These are phyloP conservation scores for Linyphia triangularis DNA, from an alignment of 2,888 invertebrate species.

Conservation along the genomic window DNA sequence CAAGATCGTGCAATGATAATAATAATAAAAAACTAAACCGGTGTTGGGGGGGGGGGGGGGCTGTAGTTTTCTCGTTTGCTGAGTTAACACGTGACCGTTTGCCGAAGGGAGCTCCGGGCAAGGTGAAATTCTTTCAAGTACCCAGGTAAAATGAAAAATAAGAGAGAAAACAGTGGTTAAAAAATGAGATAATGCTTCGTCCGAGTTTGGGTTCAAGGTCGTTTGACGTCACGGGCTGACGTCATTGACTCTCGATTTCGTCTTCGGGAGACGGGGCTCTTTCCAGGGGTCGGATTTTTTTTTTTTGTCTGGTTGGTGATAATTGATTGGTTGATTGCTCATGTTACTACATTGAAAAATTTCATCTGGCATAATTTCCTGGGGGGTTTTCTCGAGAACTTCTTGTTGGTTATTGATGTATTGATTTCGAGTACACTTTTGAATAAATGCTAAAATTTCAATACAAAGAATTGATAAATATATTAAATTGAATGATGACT, in stretches of 20 bases:
- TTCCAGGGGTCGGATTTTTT: neutral
- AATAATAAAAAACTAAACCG: slow-evolving; percentile 43
- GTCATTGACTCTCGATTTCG: slow-evolving; percentile 65
- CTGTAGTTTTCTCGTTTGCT: slow-evolving; percentile 40
- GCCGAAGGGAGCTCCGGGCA: slow-evolving; percentile 62
- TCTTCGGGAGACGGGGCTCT: slow-evolving; percentile 26
- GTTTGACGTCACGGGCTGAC: slow-evolving; percentile 63
- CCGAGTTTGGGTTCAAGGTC: slow-evolving; percentile 72
- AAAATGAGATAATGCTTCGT: slow-evolving; percentile 64
- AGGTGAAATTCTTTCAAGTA: slow-evolving; percentile 67
- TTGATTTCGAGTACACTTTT: no score
- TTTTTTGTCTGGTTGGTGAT: neutral
- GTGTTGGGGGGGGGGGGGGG: slow-evolving; percentile 27
- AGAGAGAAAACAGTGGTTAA: slow-evolving; percentile 31
- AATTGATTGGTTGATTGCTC: neutral
- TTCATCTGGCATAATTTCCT: neutral
- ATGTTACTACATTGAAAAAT: neutral
- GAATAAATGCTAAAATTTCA: no score
- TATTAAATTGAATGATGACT: no score
- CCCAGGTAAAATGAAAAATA: slow-evolving; percentile 58
- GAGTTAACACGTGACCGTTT: slow-evolving; percentile 23
- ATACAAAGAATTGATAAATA: no score
- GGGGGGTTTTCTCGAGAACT: neutral
- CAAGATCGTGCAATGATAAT: neutral
- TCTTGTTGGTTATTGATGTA: no score